Evolutionary conservation across 2,113 vertebrate species (phyloP), one percentile per base, ranked within the genome.

Genomic region (Gymnarchus niloticus): DNA sequence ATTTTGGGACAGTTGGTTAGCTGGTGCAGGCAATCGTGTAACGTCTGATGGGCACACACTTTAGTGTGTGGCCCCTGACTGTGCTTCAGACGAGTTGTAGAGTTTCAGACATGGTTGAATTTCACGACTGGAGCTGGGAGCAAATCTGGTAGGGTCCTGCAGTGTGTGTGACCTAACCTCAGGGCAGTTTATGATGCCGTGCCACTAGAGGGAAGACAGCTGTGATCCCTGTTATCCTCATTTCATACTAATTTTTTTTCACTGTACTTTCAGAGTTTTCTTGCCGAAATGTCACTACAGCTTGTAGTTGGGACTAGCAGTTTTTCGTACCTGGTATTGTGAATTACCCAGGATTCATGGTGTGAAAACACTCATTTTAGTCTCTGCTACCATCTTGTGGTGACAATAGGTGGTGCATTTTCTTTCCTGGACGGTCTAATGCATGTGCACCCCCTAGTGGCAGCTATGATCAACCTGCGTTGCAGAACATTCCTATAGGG

Each of bases 351-450:
- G 76, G 6, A 21, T n/a, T 48, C 14, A 1, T 44, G 37, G 33
- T 3, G 0, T 46, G 21, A 14, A 14, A 1, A 46, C 1, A 6
- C 0, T 49, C 81, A 33, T 25, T 85, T 10, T 91, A 87, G 77
- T 84, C 57, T 90, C 3, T 94, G 88, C 89, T 88, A 57, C 90
- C 1, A 83, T n/a, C 92, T 89, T 85, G 89, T 91, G 94, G 92
- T 84, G 3, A 83, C 49, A 7, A 0, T 9, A 0, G 1, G 33
- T 0, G 84, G 83, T 61, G 56, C 56, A 61, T 8, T n/a, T 14
- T 84, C 21, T 46, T 48, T 46, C 44, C 19, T 44, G 41, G 19
- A 41, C 7, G 69, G 10, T 10, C 69, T 78, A 78, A 78, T 78
- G 37, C 9, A n/a, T 6, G 0, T n/a, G 76, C 23, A 10, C 8